Evolutionary conservation across 1,140 invertebrate genomes (phyloP), one percentile per base, ranked within the genome.

Genomic region (Bicyclus anynana): DNA sequence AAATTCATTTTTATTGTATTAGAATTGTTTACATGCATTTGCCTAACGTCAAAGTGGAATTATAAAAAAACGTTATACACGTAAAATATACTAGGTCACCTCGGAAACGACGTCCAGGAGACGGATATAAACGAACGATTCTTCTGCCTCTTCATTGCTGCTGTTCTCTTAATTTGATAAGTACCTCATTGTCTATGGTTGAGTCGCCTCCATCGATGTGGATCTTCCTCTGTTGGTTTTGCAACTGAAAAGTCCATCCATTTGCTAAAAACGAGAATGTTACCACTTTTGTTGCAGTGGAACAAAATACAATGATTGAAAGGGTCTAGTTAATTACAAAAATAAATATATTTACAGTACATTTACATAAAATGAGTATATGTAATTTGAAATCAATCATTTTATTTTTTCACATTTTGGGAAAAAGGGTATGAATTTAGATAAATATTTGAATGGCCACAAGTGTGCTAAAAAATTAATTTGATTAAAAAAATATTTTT

Each of bases 221-320:
- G 40, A 37, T 75, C 71, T 69, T 77, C 77, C 63, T 80, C 66
- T 69, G 69, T n/a, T 54, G 63, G 66, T 63, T 74, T 81, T 66
- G 76, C 76, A 82, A 84, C 84, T 87, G 84, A 87, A 87, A 87
- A 87, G 82, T 77, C 84, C 84, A 87, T 82, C 72, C 70, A 80
- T 74, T 82, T 68, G 78, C 77, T 86, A 86, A 73, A 80, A 82
- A 73, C 64, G 64, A 64, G 69, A 61, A 65, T 47, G 35, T 49
- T 37, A 58, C 46, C 26, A 55, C 40, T 44, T 54, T 44, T 23
- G 18, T 40, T 53, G 26, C n/a, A n/a, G 52, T 55, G 35, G 38
- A 50, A 56, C 44, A 37, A 53, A 40, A 59, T 59, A 42, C n/a
- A 55, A 56, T 61, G 57, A 56, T 38, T 57, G 29, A 61, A 18